These are phyloP conservation scores for Leptarthrus brevirostris DNA, from an alignment of 2,888 invertebrate species.

Conservation along the genomic window DNA sequence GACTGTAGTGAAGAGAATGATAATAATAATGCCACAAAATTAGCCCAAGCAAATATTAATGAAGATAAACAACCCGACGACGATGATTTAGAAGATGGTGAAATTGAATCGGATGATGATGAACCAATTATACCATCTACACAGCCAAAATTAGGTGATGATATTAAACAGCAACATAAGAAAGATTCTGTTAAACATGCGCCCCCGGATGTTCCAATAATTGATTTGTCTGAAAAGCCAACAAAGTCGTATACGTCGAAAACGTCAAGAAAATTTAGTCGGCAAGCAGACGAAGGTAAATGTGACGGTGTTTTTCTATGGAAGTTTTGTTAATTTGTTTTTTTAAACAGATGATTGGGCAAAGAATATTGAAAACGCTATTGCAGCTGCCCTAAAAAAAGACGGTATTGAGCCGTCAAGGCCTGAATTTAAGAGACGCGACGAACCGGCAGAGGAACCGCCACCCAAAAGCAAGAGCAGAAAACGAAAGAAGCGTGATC, in stretches of 20 bases:
- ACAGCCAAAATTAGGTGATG: slow-evolving; percentile 13
- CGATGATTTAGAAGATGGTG: slow-evolving; percentile 87
- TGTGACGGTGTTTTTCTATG: not conserved
- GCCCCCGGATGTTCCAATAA: not conserved
- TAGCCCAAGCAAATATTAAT: no score
- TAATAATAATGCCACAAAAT: no score
- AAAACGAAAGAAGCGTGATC: slow-evolving; percentile 60
- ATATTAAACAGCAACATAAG: not conserved
- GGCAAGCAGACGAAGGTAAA: not conserved
- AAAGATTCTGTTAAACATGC: not conserved
- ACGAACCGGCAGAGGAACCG: slow-evolving; percentile 59
- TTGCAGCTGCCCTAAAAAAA: slow-evolving; percentile 80
- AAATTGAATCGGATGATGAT: slow-evolving; percentile 76
- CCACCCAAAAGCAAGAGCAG: slow-evolving; percentile 60
- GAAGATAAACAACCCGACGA: no score
- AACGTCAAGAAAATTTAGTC: slow-evolving; percentile 12
- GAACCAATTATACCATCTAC: slow-evolving; percentile 35
- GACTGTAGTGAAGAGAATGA: slow-evolving; percentile 1
- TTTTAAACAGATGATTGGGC: slow-evolving; percentile 81
- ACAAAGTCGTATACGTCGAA: slow-evolving; percentile 1
- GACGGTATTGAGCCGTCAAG: slow-evolving; percentile 69
- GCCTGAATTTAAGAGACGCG: slow-evolving; percentile 65
- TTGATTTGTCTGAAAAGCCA: not conserved
- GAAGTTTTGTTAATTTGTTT: not conserved
- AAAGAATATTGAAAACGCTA: slow-evolving; percentile 81